Evolutionary conservation across 2,888 invertebrate genomes (phyloP).

Genomic region (Pilophorus perplexus): DNA sequence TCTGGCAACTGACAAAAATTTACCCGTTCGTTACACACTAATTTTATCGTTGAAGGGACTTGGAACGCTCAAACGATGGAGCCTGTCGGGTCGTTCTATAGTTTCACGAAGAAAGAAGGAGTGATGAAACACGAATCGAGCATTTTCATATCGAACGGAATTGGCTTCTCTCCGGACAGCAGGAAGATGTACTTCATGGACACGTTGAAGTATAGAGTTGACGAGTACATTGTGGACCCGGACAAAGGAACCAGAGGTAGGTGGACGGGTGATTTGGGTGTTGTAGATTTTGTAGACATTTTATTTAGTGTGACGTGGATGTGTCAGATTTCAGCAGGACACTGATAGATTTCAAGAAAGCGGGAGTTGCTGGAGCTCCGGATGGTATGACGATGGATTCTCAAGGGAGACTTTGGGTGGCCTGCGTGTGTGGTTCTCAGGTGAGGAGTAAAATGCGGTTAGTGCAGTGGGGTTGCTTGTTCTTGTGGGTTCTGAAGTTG

Average conservation of each 20-base stretch:
- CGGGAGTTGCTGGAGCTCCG: slow-evolving; percentile 56
- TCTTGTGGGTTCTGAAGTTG: no score
- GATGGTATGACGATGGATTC: slow-evolving; percentile 69
- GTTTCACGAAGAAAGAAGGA: slow-evolving; percentile 42
- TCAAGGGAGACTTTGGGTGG: slow-evolving; percentile 53
- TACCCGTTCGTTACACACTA: no score
- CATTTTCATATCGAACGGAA: slow-evolving; percentile 71
- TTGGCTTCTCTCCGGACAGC: slow-evolving; percentile 68
- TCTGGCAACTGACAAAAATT: no score
- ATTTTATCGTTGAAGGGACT: no score
- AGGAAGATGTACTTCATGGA: slow-evolving; percentile 63
- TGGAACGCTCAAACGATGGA: slow-evolving; percentile 52
- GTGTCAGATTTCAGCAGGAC: slow-evolving; percentile 50
- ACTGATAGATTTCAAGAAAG: slow-evolving; percentile 56
- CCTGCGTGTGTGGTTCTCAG: slow-evolving; percentile 53
- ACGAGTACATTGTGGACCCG: slow-evolving; percentile 71
- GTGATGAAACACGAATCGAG: slow-evolving; percentile 51
- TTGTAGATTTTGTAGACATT: not conserved
- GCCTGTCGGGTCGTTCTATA: slow-evolving; percentile 56
- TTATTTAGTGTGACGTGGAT: not conserved
- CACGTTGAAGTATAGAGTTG: slow-evolving; percentile 53
- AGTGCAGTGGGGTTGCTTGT: no score
- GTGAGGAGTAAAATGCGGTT: slow-evolving; percentile 50
- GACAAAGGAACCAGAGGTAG: slow-evolving; percentile 64
- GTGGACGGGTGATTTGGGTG: slow-evolving; percentile 49